A percentile compares a stretch with the other conserved stretches of the same genome.
phyloP scores from a whole-genome alignment of 2,888 invertebrate genomes.

The Calameuta idolon region DNA sequence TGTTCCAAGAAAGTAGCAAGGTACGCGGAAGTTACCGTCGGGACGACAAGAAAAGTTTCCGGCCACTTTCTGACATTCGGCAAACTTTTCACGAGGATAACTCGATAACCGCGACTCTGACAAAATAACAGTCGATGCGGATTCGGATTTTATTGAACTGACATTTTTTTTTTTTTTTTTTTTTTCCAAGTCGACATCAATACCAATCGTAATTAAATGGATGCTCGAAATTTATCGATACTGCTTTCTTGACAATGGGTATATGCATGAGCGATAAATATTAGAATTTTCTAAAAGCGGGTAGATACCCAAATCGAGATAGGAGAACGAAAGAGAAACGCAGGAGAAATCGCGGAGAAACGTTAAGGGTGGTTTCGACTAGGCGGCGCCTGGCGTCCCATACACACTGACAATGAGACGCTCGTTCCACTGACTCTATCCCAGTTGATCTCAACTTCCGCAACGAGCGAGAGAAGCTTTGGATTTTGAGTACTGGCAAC shows the following conservation, averaged over 20 bases:
- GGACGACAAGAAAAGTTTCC: conserved; percentile 13
- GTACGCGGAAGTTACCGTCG: background rate
- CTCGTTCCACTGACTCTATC: background rate
- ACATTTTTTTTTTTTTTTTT: background rate
- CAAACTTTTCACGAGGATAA: conserved; percentile 22
- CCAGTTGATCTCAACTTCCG: too few species aligned
- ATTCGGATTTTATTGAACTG: background rate
- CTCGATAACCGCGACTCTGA: conserved; percentile 19
- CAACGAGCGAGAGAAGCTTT: too few species aligned
- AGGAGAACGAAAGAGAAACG: background rate
- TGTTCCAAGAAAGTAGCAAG: background rate
- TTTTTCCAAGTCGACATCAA: background rate
- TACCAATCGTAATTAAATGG: background rate
- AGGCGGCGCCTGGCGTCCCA: conserved; percentile 6
- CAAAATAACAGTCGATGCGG: conserved; percentile 13
- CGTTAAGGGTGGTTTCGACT: conserved; percentile 6
- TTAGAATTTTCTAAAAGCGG: conserved; percentile 5
- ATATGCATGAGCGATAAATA: background rate
- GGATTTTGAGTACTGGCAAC: too few species aligned
- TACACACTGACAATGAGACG: conserved; percentile 1
- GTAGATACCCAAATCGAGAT: background rate
- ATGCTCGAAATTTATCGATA: background rate
- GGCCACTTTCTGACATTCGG: conserved; percentile 21
- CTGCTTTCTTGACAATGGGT: background rate
- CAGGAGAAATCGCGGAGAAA: background rate